A percentile compares a stretch with the other conserved stretches of the same genome.
These are phyloP conservation scores for Tonatia bakeri DNA, from an alignment of 2,113 vertebrate genomes.

Conservation along the genomic window DNA sequence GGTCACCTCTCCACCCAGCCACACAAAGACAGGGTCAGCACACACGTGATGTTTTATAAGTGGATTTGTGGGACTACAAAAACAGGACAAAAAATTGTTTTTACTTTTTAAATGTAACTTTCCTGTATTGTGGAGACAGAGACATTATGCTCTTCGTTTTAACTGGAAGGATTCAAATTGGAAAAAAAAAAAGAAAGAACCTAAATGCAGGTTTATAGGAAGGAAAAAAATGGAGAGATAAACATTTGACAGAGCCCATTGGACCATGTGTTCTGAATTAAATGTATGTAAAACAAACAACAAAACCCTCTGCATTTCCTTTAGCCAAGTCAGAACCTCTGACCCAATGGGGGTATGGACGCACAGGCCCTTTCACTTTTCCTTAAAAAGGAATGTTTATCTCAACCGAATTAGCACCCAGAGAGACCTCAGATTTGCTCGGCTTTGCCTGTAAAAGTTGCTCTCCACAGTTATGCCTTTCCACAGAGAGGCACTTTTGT, in stretches of 20 bases:
- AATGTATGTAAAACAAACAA: constrained; percentile 54
- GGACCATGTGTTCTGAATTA: constrained; percentile 76
- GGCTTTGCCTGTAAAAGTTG: constrained; percentile 77
- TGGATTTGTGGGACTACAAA: constrained; percentile 43
- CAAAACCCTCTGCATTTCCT: constrained; percentile 65
- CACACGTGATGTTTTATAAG: constrained; percentile 10
- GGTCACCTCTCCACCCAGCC: background rate
- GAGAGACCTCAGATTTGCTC: constrained; percentile 77
- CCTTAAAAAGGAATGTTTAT: constrained; percentile 83
- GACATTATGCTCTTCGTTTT: constrained; percentile 37
- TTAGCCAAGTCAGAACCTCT: constrained; percentile 67
- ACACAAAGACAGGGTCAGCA: constrained; percentile 26
- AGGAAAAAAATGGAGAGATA: background rate
- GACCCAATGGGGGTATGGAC: constrained; percentile 37
- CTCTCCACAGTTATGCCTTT: constrained; percentile 80
- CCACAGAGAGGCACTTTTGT: constrained; percentile 82
- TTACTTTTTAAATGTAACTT: constrained; percentile 19
- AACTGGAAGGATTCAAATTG: constrained; percentile 55
- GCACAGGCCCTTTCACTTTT: constrained; percentile 67
- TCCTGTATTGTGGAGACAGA: constrained; percentile 33
- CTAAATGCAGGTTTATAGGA: constrained; percentile 57
- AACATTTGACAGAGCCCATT: constrained; percentile 66
- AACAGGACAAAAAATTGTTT: constrained; percentile 36
- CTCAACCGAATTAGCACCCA: constrained; percentile 71
- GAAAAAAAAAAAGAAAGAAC: background rate